phyloP scores from a whole-genome alignment of 53 echinoderm and acorn worm species.

The Astropecten irregularis region DNA sequence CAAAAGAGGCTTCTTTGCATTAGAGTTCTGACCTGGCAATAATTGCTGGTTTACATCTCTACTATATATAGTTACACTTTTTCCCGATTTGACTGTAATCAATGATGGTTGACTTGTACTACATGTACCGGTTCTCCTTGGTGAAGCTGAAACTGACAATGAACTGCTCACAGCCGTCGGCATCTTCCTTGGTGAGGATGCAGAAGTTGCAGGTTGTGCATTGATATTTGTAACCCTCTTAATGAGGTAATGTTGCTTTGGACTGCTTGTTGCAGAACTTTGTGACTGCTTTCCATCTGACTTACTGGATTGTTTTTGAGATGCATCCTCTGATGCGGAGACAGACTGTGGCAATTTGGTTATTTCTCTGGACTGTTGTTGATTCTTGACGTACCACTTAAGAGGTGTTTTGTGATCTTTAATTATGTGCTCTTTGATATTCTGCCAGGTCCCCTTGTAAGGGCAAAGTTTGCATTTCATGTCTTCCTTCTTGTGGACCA shows the following conservation, averaged over 20 bases:
- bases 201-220: too few relatives aligned
- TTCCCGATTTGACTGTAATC: too few relatives aligned
- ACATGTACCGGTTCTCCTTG: too few relatives aligned
- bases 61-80: too few relatives aligned
- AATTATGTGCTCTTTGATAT: slow-evolving; percentile 41
- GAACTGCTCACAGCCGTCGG: not conserved
- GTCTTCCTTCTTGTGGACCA: slow-evolving; percentile 23
- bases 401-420: slow-evolving; percentile 36
- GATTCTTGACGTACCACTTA: slow-evolving; percentile 41
- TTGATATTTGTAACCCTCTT: slow-evolving; percentile 11
- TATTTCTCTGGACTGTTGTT: slow-evolving; percentile 3
- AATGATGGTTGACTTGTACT: too few relatives aligned
- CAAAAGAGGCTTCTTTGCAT: not conserved
- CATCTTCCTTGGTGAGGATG: not conserved
- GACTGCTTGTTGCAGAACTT: not conserved
- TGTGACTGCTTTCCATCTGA: not conserved
- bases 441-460: slow-evolving; percentile 27
- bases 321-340: not conserved
- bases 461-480: slow-evolving; percentile 37
- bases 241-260: slow-evolving; percentile 28
- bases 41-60: too few relatives aligned
- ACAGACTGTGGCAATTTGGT: slow-evolving; percentile 4
- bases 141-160: too few relatives aligned
- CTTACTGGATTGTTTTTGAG: not conserved
- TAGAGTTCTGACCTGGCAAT: too few relatives aligned